These are phyloP conservation scores for Turritopsis dohrnii DNA, from an alignment of 30 jellyfish, hydroid and myxozoan genomes.

Conservation along the genomic window DNA sequence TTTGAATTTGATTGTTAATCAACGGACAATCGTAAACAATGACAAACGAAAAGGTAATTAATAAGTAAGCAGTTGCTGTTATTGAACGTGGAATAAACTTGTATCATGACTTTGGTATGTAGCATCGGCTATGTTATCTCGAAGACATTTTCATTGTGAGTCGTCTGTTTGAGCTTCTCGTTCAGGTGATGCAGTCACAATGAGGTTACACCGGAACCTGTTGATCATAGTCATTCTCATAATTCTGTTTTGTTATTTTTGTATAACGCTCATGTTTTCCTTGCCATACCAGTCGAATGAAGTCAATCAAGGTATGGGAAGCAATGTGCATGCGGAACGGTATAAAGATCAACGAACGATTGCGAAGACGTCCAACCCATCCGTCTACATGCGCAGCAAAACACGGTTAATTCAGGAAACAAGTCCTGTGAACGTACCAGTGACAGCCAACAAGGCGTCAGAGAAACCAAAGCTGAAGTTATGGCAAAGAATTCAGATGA, in stretches of 20 bases:
- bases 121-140: too few species aligned
- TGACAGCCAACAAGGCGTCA: not conserved
- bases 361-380: not conserved
- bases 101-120: too few species aligned
- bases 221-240: not conserved
- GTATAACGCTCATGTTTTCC: not conserved
- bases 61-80: not conserved
- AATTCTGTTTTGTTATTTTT: not conserved
- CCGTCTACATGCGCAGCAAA: too few species aligned
- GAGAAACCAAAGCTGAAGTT: not conserved
- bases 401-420: not conserved
- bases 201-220: not conserved
- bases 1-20: not conserved
- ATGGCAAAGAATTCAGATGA: not conserved
- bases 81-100: too few species aligned
- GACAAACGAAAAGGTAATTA: not conserved
- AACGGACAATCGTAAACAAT: not conserved
- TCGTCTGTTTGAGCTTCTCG: not conserved
- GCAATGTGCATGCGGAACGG: not conserved
- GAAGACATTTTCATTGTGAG: not conserved
- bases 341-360: not conserved
- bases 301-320: not conserved
- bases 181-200: not conserved
- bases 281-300: not conserved
- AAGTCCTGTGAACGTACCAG: not conserved